Conservation (phyloP, 2,797 vertebrate genomes). For the Enteromius afrohamiltoni region DNA sequence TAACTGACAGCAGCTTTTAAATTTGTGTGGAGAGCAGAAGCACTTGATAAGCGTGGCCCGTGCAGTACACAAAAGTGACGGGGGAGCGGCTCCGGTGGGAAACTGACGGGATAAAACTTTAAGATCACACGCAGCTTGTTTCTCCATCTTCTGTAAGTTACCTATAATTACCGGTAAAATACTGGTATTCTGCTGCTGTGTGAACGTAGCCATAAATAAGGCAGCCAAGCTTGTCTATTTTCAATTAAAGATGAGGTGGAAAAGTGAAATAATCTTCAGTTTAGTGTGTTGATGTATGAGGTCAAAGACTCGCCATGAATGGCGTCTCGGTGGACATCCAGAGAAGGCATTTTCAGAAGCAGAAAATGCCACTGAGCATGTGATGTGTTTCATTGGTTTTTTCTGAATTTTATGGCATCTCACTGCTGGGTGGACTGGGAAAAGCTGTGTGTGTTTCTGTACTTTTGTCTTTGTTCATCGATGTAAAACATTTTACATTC, state of each 20-base stretch:
- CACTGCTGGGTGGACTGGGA: constrained; percentile 78
- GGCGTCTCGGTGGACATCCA: constrained; percentile 82
- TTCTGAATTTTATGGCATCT: constrained; percentile 73
- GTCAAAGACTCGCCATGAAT: constrained; percentile 55
- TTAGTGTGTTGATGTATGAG: neutral
- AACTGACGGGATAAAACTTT: too few relatives aligned
- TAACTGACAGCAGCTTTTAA: too few relatives aligned
- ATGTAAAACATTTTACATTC: neutral
- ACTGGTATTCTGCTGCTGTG: too few relatives aligned
- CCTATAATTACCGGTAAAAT: too few relatives aligned
- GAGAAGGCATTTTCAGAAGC: neutral
- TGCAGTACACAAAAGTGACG: too few relatives aligned
- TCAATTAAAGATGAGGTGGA: neutral
- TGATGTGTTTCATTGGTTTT: constrained; percentile 87
- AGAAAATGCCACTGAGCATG: constrained; percentile 98
- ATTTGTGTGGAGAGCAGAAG: too few relatives aligned
- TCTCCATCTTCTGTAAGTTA: too few relatives aligned
- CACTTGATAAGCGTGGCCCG: too few relatives aligned
- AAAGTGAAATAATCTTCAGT: neutral
- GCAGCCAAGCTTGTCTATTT: neutral
- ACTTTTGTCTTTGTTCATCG: constrained; percentile 14
- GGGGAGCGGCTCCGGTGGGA: too few relatives aligned
- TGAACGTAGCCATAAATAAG: neutral
- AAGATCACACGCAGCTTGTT: too few relatives aligned
- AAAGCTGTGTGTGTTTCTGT: constrained; percentile 65